These are phyloP conservation scores for Pandemis heparana DNA, from an alignment of 2,888 invertebrate genomes.

Conservation along the genomic window DNA sequence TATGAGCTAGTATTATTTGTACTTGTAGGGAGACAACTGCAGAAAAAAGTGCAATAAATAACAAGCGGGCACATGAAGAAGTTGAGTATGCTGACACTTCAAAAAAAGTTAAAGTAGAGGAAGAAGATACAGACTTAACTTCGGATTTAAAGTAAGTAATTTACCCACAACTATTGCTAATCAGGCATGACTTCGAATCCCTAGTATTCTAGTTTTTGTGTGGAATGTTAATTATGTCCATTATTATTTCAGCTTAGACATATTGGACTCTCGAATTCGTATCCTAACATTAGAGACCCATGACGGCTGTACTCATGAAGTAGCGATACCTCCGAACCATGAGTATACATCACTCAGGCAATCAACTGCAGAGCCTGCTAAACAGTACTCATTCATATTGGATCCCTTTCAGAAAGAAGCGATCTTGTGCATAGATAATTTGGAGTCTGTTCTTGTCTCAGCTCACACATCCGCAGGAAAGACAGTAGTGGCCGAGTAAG, in stretches of 20 bases:
- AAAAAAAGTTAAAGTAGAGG: constrained; percentile 67
- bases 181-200: not conserved
- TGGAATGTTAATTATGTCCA: not conserved
- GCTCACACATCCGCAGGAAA: constrained; percentile 99
- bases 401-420: constrained; percentile 99
- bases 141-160: constrained; percentile 72
- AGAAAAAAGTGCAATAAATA: constrained; percentile 51
- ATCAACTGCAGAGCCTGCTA: constrained; percentile 90
- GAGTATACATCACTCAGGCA: constrained; percentile 89
- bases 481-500: constrained; percentile 99
- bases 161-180: not conserved
- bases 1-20: not conserved
- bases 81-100: constrained; percentile 68
- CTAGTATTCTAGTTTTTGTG: not conserved
- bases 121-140: constrained; percentile 66
- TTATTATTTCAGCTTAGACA: constrained; percentile 87
- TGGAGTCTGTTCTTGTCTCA: constrained; percentile 99
- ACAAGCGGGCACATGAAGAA: constrained; percentile 72
- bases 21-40: constrained; percentile 51
- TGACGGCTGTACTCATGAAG: constrained; percentile 98
- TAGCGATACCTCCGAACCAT: constrained; percentile 95
- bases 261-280: constrained; percentile 92
- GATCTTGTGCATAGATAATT: constrained; percentile 98
- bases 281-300: constrained; percentile 96
- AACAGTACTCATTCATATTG: constrained; percentile 96